Base-by-base conservation (phyloP, 2,797 vertebrate genomes). In the Alauda arvensis region DNA sequence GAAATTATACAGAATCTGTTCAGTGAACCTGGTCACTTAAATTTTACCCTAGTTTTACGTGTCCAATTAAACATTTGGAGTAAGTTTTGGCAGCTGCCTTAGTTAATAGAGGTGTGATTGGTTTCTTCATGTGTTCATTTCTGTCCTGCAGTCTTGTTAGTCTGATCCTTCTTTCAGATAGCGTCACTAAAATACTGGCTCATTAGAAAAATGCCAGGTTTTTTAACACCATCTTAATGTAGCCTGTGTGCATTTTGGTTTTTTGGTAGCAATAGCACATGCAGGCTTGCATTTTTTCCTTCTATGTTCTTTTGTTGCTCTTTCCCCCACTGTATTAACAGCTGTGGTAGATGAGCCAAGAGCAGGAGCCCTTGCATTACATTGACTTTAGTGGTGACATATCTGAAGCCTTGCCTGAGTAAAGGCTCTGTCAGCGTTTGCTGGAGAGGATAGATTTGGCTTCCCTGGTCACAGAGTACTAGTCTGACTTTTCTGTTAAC, bases 401-500 rank as follows among this genome's bases (percentile, higher is more conserved):
- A 74, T 43, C 70, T 82, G 59, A 63, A 90, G 51, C 37, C 33
- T 21, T 51, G 37, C 42, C 42, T 77, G 79, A 57, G 49, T 80
- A 79, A 90, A 68, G n/a, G 42, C 53, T 89, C 52, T 82, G 72
- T 86, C 76, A 79, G 6, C 56, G 49, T 91, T 90, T 80, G 78
- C 86, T 81, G 71, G 91, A 81, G 53, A 31, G 65, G 46, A 53
- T 89, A 39, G 34, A 65, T 86, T 82, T 63, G 71, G 37, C 70
- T 87, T 70, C 55, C 45, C 67, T 51, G 28, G 51, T 81, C 48
- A 12, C 62, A 70, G 55, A 62, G 46, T 66, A 16, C 70, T 49
- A 56, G 66, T 61, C 45, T 4, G 4, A 8, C 61, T 74, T 59
- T 57, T 55, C 46, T 65, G 20, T 66, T 83, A 57, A 39, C 21